Evolutionary conservation across 2,113 vertebrate species (phyloP).

Genomic region (Anguilla rostrata): DNA sequence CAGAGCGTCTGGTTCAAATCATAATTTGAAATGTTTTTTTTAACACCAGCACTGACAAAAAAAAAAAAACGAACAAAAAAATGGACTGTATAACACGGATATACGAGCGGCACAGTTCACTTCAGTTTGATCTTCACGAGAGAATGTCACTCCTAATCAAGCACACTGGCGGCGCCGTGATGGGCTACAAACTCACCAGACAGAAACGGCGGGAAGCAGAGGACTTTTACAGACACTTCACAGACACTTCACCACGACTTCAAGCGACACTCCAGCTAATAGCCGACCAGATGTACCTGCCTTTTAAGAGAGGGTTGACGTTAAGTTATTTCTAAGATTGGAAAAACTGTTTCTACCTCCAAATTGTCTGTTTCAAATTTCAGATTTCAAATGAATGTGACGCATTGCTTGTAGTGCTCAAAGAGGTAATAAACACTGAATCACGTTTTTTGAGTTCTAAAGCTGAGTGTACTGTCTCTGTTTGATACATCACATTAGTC

Average conservation of each 20-base stretch:
- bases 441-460: no score
- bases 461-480: no score
- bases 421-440: no score
- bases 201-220: neutral
- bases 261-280: neutral
- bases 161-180: neutral
- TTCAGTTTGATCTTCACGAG: neutral
- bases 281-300: neutral
- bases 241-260: neutral
- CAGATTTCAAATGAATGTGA: no score
- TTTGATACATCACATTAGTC: no score
- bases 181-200: neutral
- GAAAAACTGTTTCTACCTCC: no score
- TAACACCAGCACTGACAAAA: neutral
- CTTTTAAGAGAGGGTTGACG: neutral
- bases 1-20: neutral
- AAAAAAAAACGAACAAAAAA: neutral
- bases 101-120: neutral
- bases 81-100: neutral
- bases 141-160: neutral
- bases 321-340: no score
- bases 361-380: no score
- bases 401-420: no score
- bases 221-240: neutral
- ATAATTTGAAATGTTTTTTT: neutral